A percentile compares a stretch with the other conserved stretches of the same genome.
Conservation (phyloP, 2,888 invertebrate species). For the Drosophila macrothrix region DNA sequence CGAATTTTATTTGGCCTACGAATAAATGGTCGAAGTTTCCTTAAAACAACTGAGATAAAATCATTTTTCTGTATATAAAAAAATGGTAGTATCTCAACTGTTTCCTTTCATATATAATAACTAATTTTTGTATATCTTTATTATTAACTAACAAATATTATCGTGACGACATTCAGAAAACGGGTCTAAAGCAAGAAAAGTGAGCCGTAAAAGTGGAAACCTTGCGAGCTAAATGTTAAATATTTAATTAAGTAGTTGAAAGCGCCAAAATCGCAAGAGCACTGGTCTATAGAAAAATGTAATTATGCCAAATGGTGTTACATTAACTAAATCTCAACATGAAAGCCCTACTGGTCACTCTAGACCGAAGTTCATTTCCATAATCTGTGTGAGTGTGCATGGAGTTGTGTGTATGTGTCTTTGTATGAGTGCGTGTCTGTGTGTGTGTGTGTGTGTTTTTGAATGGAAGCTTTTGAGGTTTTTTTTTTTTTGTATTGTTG, state of each 20-base stretch:
- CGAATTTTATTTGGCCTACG: not conserved
- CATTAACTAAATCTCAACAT: slow-evolving; percentile 68
- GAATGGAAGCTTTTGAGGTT: slow-evolving; percentile 64
- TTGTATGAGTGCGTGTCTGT: slow-evolving; percentile 18
- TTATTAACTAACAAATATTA: not conserved
- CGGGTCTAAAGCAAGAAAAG: not conserved
- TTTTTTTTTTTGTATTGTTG: slow-evolving; percentile 39
- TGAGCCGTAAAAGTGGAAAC: slow-evolving; percentile 25
- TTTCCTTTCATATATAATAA: not conserved
- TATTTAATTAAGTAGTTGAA: slow-evolving; percentile 51
- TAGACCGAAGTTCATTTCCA: slow-evolving; percentile 10
- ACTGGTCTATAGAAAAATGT: slow-evolving; percentile 65
- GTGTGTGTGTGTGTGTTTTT: slow-evolving; percentile 35
- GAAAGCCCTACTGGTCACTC: slow-evolving; percentile 26
- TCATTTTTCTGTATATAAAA: not conserved
- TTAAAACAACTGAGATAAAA: not conserved
- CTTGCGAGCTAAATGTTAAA: slow-evolving; percentile 21
- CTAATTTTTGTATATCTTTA: not conserved
- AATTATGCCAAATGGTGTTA: slow-evolving; percentile 74
- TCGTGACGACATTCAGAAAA: not conserved
- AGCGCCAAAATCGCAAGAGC: slow-evolving; percentile 22
- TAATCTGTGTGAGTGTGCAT: not conserved
- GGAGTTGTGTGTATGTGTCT: slow-evolving; percentile 17
- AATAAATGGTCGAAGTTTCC: not conserved
- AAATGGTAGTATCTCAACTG: not conserved